Conservation (phyloP, 2,888 invertebrate genomes). For the Agrotis segetum region DNA sequence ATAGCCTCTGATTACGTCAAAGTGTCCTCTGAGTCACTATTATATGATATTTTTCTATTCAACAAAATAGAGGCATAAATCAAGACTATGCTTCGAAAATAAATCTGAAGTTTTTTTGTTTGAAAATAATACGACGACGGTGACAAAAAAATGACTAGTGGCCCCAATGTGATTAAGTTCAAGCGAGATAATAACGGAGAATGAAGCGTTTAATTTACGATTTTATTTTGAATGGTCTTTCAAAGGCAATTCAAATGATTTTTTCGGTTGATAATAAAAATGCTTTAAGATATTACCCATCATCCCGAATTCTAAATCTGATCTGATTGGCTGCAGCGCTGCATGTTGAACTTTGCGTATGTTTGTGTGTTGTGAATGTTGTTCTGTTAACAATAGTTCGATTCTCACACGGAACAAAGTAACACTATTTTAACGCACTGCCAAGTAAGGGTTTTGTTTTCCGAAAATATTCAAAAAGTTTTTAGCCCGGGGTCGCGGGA, state of each 20-base stretch:
- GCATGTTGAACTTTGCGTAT: too few relatives aligned
- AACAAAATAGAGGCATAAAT: conserved; percentile 52
- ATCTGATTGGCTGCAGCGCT: neutral
- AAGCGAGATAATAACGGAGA: conserved; percentile 7
- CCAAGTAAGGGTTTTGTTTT: too few relatives aligned
- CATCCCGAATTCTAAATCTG: neutral
- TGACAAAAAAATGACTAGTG: conserved; percentile 13
- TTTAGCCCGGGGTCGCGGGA: too few relatives aligned
- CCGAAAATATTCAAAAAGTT: too few relatives aligned
- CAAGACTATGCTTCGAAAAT: conserved; percentile 32
- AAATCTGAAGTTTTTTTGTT: conserved; percentile 31
- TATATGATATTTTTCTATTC: conserved; percentile 41
- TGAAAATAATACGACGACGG: conserved; percentile 10
- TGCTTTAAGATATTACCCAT: neutral
- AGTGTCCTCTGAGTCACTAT: conserved; percentile 31
- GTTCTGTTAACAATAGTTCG: too few relatives aligned
- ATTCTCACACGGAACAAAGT: too few relatives aligned
- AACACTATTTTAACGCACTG: too few relatives aligned
- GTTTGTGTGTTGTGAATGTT: too few relatives aligned
- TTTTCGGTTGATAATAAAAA: neutral
- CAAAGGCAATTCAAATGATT: neutral
- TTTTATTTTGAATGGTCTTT: neutral
- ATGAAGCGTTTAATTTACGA: neutral
- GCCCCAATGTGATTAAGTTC: conserved; percentile 31
- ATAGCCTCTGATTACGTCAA: conserved; percentile 49